Percentiles rank a stretch among this genome's conserved stretches.
phyloP scores from a whole-genome alignment of 2,797 vertebrate species.

The Pseudochirops cupreus region DNA sequence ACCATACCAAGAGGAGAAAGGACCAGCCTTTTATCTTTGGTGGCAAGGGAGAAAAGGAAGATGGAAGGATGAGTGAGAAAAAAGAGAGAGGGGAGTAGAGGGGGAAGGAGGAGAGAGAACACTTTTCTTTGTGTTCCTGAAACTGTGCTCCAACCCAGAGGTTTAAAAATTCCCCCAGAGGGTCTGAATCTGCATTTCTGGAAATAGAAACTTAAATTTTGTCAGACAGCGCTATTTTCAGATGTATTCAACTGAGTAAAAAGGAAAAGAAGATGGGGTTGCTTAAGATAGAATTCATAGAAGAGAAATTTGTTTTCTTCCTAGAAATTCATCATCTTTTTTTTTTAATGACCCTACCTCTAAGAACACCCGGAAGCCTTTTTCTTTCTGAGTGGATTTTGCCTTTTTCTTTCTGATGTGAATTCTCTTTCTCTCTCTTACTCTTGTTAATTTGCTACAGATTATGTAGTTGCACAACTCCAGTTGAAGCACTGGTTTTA shows the following conservation, averaged over 20 bases:
- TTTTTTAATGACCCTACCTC: slow-evolving; percentile 47
- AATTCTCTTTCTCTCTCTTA: background rate
- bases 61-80: background rate
- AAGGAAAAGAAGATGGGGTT: slow-evolving; percentile 37
- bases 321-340: slow-evolving; percentile 40
- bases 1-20: background rate
- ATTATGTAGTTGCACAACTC: background rate
- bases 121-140: slow-evolving; percentile 57
- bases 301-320: slow-evolving; percentile 60
- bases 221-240: slow-evolving; percentile 61
- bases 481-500: background rate
- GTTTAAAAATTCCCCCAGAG: slow-evolving; percentile 54
- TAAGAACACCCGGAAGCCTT: slow-evolving; percentile 61
- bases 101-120: background rate
- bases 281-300: slow-evolving; percentile 50
- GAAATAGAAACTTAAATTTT: slow-evolving; percentile 70
- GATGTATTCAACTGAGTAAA: slow-evolving; percentile 65
- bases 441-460: slow-evolving; percentile 27
- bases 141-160: slow-evolving; percentile 58
- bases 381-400: no score
- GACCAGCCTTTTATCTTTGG: background rate
- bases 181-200: slow-evolving; percentile 70
- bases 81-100: slow-evolving; percentile 23
- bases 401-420: background rate
- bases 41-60: background rate